Percentiles rank a stretch among this genome's conserved stretches.
Conservation (phyloP, 2,797 vertebrate species). For the Lepilemur ruficaudatus region DNA sequence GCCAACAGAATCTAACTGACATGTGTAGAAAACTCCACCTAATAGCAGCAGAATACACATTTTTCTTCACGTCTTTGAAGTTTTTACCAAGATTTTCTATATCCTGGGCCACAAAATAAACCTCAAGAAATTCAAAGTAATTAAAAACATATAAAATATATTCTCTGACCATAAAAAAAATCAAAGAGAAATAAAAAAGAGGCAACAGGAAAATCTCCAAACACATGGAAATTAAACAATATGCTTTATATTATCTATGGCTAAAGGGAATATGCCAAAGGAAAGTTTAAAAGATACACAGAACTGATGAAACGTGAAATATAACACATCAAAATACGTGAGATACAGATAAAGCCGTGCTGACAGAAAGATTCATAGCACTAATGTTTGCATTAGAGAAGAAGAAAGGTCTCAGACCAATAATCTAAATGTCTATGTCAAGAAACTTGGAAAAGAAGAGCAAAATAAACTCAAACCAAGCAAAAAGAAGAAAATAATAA, state of each 20-base stretch:
- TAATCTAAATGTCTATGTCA: background rate
- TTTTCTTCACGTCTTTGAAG: background rate
- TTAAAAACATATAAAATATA: background rate
- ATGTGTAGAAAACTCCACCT: background rate
- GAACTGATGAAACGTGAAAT: background rate
- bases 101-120: background rate
- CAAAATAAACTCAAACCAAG: background rate
- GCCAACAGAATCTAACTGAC: background rate
- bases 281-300: background rate
- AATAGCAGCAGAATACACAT: background rate
- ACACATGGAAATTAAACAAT: background rate
- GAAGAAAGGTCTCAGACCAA: background rate
- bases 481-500: background rate
- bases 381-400: background rate
- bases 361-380: background rate
- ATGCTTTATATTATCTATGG: background rate
- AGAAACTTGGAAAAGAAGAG: background rate
- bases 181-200: background rate
- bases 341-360: background rate
- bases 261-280: background rate
- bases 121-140: background rate
- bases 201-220: background rate
- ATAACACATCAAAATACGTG: background rate
- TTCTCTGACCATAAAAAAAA: background rate
- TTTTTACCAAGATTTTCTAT: background rate